Conservation (phyloP, 1,140 invertebrate genomes). For the Trichonephila clavipes region DNA sequence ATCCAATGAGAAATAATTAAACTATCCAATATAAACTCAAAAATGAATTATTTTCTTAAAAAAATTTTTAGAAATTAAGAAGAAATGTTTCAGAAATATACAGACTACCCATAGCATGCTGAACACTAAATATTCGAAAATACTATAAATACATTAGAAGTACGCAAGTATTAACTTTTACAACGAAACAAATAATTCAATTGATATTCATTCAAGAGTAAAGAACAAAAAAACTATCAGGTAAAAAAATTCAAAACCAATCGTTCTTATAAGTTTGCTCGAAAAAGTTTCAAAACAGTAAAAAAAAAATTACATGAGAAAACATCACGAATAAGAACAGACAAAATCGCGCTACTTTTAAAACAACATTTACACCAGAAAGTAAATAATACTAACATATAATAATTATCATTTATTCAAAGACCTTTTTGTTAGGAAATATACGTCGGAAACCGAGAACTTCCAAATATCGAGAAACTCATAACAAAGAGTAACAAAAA, state of each 20-base stretch:
- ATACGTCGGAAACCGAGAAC: background rate
- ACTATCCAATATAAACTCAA: background rate
- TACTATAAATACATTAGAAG: too few species aligned
- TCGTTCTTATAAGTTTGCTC: too few species aligned
- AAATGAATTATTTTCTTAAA: too few species aligned
- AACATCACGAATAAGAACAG: background rate
- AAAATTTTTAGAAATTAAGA: too few species aligned
- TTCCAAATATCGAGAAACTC: background rate
- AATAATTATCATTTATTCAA: background rate
- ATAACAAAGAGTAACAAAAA: background rate
- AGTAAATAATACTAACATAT: background rate
- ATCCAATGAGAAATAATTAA: background rate
- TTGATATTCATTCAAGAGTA: background rate
- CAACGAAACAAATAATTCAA: background rate
- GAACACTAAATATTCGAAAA: too few species aligned
- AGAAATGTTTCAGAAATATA: too few species aligned
- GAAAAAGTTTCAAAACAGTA: too few species aligned
- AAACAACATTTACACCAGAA: background rate
- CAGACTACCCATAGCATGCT: too few species aligned
- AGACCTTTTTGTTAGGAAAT: background rate
- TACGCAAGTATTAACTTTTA: too few species aligned
- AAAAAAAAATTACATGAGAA: too few species aligned
- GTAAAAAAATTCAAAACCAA: too few species aligned
- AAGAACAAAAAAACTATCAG: too few species aligned
- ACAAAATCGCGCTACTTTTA: background rate